Evolutionary conservation across 2,797 vertebrate genomes (phyloP), one percentile per base, ranked within the genome.

Genomic region (Clamator glandarius): DNA sequence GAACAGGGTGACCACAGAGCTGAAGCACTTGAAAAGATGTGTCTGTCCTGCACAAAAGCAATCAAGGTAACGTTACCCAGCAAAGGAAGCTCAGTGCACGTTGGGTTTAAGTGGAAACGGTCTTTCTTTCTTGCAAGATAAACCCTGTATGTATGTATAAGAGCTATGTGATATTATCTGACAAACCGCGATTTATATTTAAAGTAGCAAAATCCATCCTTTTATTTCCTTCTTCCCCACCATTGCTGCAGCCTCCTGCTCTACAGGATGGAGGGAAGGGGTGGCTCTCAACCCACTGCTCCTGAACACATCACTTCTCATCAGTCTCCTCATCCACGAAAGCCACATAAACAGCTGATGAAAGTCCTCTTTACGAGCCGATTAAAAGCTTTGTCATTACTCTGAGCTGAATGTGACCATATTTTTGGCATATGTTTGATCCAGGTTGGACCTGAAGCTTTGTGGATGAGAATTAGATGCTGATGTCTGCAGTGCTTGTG

Each of bases 301-400:
- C 74, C 77, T 62, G 26, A 83, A 17, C 11, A 8, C 28, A 1
- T 25, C 55, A 3, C 68, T 42, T 73, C 61, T 9, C 62, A 44
- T 83, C 83, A 64, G 46, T 33, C 39, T 95, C 39, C 72, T 64
- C 67, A 31, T 75, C 35, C 59, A 72, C 59, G 59, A 87, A 85
- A 90, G 13, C 35, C 69, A 25, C 24, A 31, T 15, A 31, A 86
- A 66, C 29, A 75, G 31, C 66, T 69, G 73, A 69, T 83, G 31
- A 33, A 95, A 78, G 39, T 46, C 54, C 42, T 73, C 11, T 87
- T 93, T 78, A 78, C 72, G 87, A 91, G 62, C 69, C 86, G 69
- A 63, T 87, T 81, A 11, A 51, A 78, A 59, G 41, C 28, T 75
- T 78, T 89, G 63, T 61, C 84, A 17, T 73, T 85, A 36, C 79